Evolutionary conservation across 2,797 vertebrate species (phyloP).

Genomic region (Chloroceryle amazona): DNA sequence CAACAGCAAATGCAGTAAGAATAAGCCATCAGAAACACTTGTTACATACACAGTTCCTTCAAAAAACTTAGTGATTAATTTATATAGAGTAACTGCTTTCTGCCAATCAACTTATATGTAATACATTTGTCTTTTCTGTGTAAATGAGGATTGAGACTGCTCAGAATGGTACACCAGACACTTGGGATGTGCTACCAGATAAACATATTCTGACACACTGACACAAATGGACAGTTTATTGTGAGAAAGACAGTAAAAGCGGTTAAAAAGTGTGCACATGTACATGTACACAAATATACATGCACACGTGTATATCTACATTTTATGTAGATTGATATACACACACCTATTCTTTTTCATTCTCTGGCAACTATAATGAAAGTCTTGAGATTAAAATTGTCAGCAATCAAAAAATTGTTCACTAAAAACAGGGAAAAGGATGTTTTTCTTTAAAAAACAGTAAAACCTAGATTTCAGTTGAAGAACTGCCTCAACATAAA

Average conservation of each 20-base stretch:
- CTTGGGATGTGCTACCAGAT: neutral
- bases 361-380: neutral
- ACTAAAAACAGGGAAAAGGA: neutral
- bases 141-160: neutral
- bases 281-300: neutral
- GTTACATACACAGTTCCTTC: neutral
- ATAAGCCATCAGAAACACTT: neutral
- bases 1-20: neutral
- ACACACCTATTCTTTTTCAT: neutral
- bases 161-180: neutral
- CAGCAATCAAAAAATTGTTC: neutral
- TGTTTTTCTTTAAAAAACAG: neutral
- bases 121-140: neutral
- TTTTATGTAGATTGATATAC: neutral
- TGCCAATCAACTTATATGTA: fast-evolving
- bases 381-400: neutral
- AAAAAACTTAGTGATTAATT: neutral
- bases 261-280: neutral
- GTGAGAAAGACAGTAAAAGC: neutral
- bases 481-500: neutral
- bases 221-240: neutral
- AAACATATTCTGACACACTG: neutral
- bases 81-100: neutral
- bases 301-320: neutral
- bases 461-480: neutral